phyloP scores from a whole-genome alignment of 1,140 invertebrate genomes.

The Meteorus sp. region DNA sequence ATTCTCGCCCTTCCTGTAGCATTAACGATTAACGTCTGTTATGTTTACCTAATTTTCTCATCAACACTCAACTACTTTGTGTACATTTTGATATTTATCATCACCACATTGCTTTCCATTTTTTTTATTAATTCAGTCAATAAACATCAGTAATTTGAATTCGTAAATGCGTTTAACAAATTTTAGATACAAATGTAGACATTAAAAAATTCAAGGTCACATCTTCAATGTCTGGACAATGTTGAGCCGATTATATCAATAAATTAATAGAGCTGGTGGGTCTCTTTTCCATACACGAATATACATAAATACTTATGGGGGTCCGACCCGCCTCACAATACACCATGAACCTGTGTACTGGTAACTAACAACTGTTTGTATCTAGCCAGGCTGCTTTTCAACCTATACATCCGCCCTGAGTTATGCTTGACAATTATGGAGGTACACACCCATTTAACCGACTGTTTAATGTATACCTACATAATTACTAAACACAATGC shows the following conservation, averaged over 20 bases:
- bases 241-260: constrained; percentile 57
- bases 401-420: constrained; percentile 54
- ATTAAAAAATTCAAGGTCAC: too few species aligned
- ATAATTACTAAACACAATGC: neutral
- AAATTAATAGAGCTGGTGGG: constrained; percentile 43
- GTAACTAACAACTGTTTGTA: neutral
- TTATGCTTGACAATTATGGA: constrained; percentile 59
- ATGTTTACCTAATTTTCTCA: neutral
- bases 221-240: too few species aligned
- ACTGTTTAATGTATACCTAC: neutral
- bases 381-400: constrained; percentile 40
- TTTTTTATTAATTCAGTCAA: too few species aligned
- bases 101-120: too few species aligned
- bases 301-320: neutral
- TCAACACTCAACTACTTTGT: too few species aligned
- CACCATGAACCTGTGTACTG: neutral
- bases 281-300: neutral
- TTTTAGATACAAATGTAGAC: too few species aligned
- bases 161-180: too few species aligned
- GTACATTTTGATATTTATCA: too few species aligned
- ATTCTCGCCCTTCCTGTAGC: neutral
- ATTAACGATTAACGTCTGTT: too few species aligned
- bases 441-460: constrained; percentile 50
- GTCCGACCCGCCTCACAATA: neutral
- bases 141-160: too few species aligned